These are phyloP conservation scores for Zoanthus gigantus DNA, from an alignment of 92 coral and sea anemone species.

Conservation along the genomic window DNA sequence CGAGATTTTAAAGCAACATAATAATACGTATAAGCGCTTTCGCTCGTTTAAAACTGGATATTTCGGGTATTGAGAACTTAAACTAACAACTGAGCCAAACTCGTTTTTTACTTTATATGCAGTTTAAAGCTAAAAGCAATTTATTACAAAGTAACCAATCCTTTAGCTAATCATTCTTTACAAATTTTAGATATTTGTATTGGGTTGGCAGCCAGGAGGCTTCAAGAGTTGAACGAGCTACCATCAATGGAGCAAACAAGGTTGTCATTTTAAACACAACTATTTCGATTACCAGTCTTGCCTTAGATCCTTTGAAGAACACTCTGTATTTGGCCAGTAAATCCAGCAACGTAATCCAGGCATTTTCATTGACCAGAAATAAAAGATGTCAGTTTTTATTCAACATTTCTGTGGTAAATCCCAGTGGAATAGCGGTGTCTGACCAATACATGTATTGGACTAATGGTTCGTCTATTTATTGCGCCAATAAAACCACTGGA, in stretches of 20 bases:
- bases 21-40: no score
- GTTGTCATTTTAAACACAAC: background rate
- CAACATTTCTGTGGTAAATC: background rate
- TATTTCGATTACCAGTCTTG: background rate
- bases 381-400: background rate
- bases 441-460: constrained; percentile 25
- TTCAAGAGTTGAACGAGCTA: constrained; percentile 7
- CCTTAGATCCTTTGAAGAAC: constrained; percentile 1
- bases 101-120: no score
- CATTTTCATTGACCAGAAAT: background rate
- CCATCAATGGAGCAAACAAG: background rate
- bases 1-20: no score
- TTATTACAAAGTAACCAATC: no score
- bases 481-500: constrained; percentile 30
- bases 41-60: no score
- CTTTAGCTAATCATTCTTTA: background rate
- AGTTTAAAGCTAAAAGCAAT: no score
- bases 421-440: constrained; percentile 23
- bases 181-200: constrained; percentile 23
- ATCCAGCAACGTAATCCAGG: background rate
- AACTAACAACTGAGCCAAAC: no score
- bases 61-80: no score
- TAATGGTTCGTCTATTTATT: constrained; percentile 15
- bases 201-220: background rate
- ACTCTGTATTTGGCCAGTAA: constrained; percentile 12